These are phyloP conservation scores for Odontophorus gujanensis DNA, from an alignment of 2,113 vertebrate genomes.

Conservation along the genomic window DNA sequence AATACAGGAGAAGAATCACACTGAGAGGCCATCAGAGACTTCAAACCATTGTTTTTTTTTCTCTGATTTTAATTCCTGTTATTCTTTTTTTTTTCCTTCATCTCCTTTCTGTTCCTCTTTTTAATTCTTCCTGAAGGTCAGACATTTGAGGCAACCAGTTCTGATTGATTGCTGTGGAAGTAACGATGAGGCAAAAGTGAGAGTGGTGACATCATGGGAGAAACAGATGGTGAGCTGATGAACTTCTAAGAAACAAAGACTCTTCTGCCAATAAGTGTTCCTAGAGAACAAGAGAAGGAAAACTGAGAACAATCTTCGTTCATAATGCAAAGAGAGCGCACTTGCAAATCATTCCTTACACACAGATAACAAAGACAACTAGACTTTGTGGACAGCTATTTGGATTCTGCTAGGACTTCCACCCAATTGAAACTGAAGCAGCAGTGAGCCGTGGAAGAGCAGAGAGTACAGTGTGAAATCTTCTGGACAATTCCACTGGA, in stretches of 20 bases:
- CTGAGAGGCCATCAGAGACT: neutral
- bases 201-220: constrained; percentile 59
- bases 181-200: constrained; percentile 55
- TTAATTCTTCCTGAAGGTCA: constrained; percentile 38
- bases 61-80: neutral
- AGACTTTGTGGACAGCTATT: neutral
- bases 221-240: constrained; percentile 54
- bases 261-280: constrained; percentile 55
- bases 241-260: constrained; percentile 68
- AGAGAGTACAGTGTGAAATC: neutral
- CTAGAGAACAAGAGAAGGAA: constrained; percentile 44
- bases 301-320: constrained; percentile 27
- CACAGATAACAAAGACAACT: neutral
- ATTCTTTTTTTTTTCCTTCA: neutral
- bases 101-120: neutral
- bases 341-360: neutral
- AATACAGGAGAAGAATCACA: neutral
- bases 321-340: neutral
- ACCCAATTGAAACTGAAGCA: neutral
- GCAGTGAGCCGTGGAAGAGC: neutral
- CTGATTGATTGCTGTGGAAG: constrained; percentile 37
- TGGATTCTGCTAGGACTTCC: neutral
- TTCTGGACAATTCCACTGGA: neutral
- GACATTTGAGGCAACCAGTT: constrained; percentile 15
- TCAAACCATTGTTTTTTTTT: neutral